These are phyloP conservation scores for Tragelaphus strepsiceros DNA, from an alignment of 2,113 vertebrate species.

Conservation along the genomic window DNA sequence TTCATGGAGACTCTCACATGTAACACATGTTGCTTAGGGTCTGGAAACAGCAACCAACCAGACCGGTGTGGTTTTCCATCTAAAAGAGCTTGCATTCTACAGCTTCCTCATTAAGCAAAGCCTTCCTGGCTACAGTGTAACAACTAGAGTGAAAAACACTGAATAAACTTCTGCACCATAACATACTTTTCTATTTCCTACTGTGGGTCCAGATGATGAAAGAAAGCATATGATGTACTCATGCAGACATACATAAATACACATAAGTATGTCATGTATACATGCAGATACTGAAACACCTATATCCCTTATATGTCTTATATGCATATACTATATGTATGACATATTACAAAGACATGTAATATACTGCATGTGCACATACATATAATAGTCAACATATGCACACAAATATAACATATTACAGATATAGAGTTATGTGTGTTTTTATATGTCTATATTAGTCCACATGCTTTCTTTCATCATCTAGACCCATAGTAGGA, in stretches of 20 bases:
- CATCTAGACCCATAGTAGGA: background rate
- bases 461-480: background rate
- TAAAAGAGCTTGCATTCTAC: too few relatives aligned
- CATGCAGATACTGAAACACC: too few relatives aligned
- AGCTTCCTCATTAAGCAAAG: background rate
- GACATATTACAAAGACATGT: background rate
- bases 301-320: too few relatives aligned
- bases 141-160: too few relatives aligned
- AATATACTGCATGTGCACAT: background rate
- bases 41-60: background rate
- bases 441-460: background rate
- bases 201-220: background rate
- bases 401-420: background rate
- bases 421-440: background rate
- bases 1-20: background rate
- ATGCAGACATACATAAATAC: background rate
- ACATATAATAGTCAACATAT: background rate
- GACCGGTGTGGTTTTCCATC: rapidly evolving
- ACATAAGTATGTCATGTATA: background rate
- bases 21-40: too few relatives aligned
- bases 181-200: background rate
- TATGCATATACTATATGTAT: background rate
- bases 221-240: too few relatives aligned
- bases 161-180: too few relatives aligned
- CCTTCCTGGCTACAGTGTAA: rapidly evolving